Percentiles rank a stretch among this genome's conserved stretches.
phyloP scores from a whole-genome alignment of 2,888 invertebrate genomes.

The Xylophagus ater region DNA sequence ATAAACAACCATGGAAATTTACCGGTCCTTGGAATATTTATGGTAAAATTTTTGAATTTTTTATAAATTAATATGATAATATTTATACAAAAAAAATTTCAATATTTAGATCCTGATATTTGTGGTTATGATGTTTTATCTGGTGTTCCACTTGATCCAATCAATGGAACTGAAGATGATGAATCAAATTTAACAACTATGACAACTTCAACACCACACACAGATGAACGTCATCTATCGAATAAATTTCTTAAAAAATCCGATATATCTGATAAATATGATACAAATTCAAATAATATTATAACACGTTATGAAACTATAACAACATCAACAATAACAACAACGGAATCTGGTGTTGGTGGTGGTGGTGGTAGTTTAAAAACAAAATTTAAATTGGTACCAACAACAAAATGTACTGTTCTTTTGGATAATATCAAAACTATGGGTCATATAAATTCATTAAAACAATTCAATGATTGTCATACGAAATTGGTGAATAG shows the following conservation, averaged over 20 bases:
- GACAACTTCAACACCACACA: constrained; percentile 51
- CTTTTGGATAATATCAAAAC: constrained; percentile 22
- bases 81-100: no score
- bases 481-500: constrained; percentile 8
- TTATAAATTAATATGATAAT: constrained; percentile 1
- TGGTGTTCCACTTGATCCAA: constrained; percentile 38
- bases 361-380: constrained; percentile 1
- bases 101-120: constrained; percentile 42
- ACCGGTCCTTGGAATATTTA: constrained; percentile 36
- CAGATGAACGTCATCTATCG: not conserved
- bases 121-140: constrained; percentile 34
- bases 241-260: not conserved
- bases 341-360: not conserved
- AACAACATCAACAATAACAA: no score
- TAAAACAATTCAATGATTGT: constrained; percentile 15
- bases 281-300: constrained; percentile 16
- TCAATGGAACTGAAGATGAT: constrained; percentile 46
- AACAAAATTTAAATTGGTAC: constrained; percentile 13
- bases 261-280: constrained; percentile 11
- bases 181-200: constrained; percentile 59
- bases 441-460: constrained; percentile 17
- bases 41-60: constrained; percentile 28
- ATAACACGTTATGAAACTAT: constrained; percentile 9
- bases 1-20: constrained; percentile 39
- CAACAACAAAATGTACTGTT: constrained; percentile 23